Base-by-base conservation (phyloP, 2,797 vertebrate genomes). In the Chaetophractus vellerosus region DNA sequence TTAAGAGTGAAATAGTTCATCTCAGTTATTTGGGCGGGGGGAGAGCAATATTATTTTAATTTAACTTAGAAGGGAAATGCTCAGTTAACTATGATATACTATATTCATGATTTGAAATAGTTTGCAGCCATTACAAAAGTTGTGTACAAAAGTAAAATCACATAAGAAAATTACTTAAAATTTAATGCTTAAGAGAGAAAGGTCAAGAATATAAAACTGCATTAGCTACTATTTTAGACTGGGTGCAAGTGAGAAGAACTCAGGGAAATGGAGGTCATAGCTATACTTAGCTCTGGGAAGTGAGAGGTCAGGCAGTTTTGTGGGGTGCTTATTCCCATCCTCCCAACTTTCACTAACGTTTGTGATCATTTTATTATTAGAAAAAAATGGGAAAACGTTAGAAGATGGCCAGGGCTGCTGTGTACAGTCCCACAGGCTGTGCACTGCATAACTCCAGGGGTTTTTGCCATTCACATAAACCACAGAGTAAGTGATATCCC, bases 1-100 rank as follows among this genome's bases (percentile, higher is more conserved):
- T 79, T 84, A n/a, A 50, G 61, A 76, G 72, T 38, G 52, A 90
- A 90, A 83, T 90, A 84, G 38, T 88, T 93, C 72, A 57, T 64
- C n/a, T 80, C 66, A 28, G 61, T 66, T 26, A 63, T 41, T 63
- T 75, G n/a, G 6, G 14, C 5, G 19, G 1, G 12, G 7, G 33
- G 36, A 38, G 0, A 74, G 80, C 36, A 80, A 88, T 83, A 55
- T 33, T 94, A 38, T 50, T 66, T 68, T 18, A 72, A 59, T 83
- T 78, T 91, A 72, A 95, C 83, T 89, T 79, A n/a, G 38, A 88
- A 94, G 55, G 1, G 33, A 45, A 45, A 41, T 72, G 41, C 38
- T 96, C 91, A 91, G 76, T 72, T 92, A 68, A 91, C 69, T 26
- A 36, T 28, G 14, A 90, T 63, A 52, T 38, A 45, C 21, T 66